A percentile compares a stretch with the other conserved stretches of the same genome.
Evolutionary conservation across 2,797 vertebrate genomes (phyloP).

Genomic region (Hirundo rustica): DNA sequence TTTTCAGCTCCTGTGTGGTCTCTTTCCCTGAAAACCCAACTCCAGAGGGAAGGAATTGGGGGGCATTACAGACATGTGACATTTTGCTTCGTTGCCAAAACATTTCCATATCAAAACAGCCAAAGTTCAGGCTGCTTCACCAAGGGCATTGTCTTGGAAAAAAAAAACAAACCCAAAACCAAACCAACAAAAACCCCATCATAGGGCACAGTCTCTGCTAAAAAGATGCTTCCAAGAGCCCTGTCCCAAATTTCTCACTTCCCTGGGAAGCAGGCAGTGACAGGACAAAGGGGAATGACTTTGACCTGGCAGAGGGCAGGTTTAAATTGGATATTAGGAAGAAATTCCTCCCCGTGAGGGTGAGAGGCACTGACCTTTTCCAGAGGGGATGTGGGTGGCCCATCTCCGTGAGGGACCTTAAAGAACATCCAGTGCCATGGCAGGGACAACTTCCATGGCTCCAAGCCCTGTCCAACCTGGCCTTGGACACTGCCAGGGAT

Average conservation of each 20-base stretch:
- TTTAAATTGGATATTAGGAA: neutral
- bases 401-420: neutral
- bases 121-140: slow-evolving; percentile 11
- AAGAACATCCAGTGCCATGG: neutral
- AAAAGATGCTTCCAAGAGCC: neutral
- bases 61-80: neutral
- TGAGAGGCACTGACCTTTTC: neutral
- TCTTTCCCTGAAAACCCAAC: neutral
- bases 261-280: neutral
- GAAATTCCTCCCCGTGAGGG: neutral
- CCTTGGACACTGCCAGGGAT: neutral
- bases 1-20: neutral
- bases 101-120: slow-evolving; percentile 21
- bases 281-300: neutral
- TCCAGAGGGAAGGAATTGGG: neutral
- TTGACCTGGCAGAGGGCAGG: neutral
- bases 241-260: neutral
- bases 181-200: neutral
- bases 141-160: neutral
- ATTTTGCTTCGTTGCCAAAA: slow-evolving; percentile 18
- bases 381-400: neutral
- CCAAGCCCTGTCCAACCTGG: accelerated
- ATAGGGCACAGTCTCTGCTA: neutral
- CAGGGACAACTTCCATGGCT: neutral
- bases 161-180: neutral